Evolutionary conservation across 2,888 invertebrate species (phyloP).

Genomic region (Eupithecia pulchellata): DNA sequence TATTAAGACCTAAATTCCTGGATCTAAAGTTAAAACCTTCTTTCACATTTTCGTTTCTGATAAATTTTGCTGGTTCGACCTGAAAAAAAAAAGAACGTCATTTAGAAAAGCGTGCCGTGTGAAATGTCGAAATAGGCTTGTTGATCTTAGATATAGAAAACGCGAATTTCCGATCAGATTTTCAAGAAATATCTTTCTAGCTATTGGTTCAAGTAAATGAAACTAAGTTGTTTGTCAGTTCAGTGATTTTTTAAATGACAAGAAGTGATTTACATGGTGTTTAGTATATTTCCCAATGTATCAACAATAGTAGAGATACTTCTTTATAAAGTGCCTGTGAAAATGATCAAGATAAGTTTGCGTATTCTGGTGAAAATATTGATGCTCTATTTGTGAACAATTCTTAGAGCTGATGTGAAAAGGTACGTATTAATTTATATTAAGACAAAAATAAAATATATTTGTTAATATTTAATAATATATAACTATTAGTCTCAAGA

Average conservation of each 20-base stretch:
- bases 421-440: neutral
- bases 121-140: neutral
- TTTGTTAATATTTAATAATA: no score
- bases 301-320: slow-evolving; percentile 24
- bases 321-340: slow-evolving; percentile 16
- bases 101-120: neutral
- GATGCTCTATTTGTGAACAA: slow-evolving; percentile 18
- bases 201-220: neutral
- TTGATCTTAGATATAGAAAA: no score
- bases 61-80: slow-evolving; percentile 74
- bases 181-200: neutral
- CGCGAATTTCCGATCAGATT: neutral
- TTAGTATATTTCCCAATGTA: slow-evolving; percentile 17
- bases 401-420: neutral
- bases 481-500: no score
- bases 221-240: neutral
- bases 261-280: slow-evolving; percentile 18
- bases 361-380: slow-evolving; percentile 21
- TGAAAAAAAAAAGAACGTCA: slow-evolving; percentile 49
- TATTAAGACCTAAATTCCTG: slow-evolving; percentile 65
- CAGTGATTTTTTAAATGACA: neutral
- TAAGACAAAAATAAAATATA: no score
- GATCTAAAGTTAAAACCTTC: slow-evolving; percentile 69
- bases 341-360: slow-evolving; percentile 23
- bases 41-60: slow-evolving; percentile 60